Conservation (phyloP, 2,797 vertebrate genomes). For the Pogonophryne albipinna region DNA sequence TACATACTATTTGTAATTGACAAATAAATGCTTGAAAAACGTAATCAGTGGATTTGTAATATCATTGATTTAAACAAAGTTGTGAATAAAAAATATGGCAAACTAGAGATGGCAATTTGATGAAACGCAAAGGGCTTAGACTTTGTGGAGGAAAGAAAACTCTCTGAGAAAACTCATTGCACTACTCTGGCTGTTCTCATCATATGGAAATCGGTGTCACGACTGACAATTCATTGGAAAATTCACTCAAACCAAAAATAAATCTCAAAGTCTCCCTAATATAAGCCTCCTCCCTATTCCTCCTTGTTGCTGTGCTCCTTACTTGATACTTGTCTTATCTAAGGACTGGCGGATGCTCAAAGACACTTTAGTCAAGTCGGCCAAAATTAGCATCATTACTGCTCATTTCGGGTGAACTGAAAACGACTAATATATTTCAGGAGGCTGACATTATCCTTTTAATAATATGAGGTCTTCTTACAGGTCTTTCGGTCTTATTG, state of each 20-base stretch:
- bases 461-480: constrained; percentile 31
- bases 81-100: background rate
- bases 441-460: constrained; percentile 30
- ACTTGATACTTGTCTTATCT: constrained; percentile 18
- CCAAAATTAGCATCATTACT: constrained; percentile 10
- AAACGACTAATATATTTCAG: constrained; percentile 32
- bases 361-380: constrained; percentile 8
- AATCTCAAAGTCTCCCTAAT: constrained; percentile 30
- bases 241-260: constrained; percentile 46
- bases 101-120: background rate
- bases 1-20: too few species aligned
- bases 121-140: background rate
- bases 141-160: background rate
- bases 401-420: constrained; percentile 24
- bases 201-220: constrained; percentile 11
- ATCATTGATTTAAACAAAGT: background rate
- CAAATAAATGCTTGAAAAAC: too few species aligned
- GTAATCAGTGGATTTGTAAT: background rate
- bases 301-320: constrained; percentile 14
- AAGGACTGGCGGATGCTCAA: background rate
- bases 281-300: constrained; percentile 13
- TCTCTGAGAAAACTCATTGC: constrained; percentile 13
- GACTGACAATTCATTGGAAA: constrained; percentile 47
- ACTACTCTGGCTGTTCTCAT: constrained; percentile 18
- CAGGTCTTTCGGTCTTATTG: constrained; percentile 60